A percentile compares a stretch with the other conserved stretches of the same genome.
phyloP scores from a whole-genome alignment of 2,797 vertebrate species.

The Coendou prehensilis region DNA sequence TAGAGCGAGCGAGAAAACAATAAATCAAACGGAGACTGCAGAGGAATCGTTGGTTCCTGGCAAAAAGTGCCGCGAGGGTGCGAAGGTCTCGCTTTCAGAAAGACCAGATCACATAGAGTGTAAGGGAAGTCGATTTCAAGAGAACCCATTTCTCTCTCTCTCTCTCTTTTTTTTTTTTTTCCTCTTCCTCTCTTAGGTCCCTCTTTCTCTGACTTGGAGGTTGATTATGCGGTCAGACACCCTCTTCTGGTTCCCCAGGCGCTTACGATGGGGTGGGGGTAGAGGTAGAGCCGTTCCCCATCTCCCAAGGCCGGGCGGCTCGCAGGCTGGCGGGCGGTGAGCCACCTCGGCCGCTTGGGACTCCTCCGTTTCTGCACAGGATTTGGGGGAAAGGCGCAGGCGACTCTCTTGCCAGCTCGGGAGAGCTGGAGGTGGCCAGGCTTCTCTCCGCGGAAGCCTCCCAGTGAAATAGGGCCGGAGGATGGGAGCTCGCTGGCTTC shows the following conservation, averaged over 20 bases:
- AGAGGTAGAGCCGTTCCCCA: neutral
- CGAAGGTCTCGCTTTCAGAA: neutral
- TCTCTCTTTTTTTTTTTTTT: neutral
- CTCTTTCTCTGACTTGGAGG: neutral
- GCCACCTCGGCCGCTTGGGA: neutral
- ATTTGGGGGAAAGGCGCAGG: slow-evolving; percentile 18
- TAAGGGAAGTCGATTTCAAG: slow-evolving; percentile 36
- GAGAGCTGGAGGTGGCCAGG: neutral
- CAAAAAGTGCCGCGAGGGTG: slow-evolving; percentile 43
- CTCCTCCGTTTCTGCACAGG: slow-evolving; percentile 38
- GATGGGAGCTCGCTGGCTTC: slow-evolving; percentile 68
- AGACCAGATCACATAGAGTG: slow-evolving; percentile 40
- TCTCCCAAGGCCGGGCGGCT: neutral
- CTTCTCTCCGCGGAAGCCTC: slow-evolving; percentile 60
- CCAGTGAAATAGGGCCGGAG: slow-evolving; percentile 75
- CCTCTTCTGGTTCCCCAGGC: neutral
- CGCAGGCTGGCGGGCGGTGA: neutral
- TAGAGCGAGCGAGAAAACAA: slow-evolving; percentile 61
- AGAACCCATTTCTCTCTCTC: neutral
- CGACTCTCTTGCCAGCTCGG: neutral
- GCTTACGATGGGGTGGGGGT: slow-evolving; percentile 22
- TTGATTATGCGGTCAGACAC: slow-evolving; percentile 9
- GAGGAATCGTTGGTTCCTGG: slow-evolving; percentile 49
- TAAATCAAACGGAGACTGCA: slow-evolving; percentile 73
- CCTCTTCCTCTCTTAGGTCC: rapidly evolving